A percentile compares a stretch with the other conserved stretches of the same genome.
Conservation (phyloP, 2,888 invertebrate genomes). For the Pollenia angustigena region DNA sequence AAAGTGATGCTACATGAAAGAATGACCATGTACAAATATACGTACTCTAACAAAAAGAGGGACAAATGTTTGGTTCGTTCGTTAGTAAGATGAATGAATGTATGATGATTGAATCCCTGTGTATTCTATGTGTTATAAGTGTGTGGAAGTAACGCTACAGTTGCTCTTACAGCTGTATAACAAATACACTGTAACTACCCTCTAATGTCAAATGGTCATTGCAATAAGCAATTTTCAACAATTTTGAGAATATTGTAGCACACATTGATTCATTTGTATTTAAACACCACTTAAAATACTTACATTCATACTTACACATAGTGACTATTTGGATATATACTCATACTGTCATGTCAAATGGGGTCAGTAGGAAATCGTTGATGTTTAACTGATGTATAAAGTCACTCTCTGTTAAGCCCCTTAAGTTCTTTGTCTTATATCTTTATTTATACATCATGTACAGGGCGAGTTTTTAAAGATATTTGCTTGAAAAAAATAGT, state of each 20-base stretch:
- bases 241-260: conserved; percentile 65
- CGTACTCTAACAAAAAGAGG: conserved; percentile 12
- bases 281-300: conserved; percentile 50
- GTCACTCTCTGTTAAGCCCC: too few species aligned
- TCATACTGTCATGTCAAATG: neutral
- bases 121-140: conserved; percentile 1
- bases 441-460: too few species aligned
- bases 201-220: conserved; percentile 70
- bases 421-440: too few species aligned
- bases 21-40: conserved; percentile 28
- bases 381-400: neutral
- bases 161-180: conserved; percentile 44
- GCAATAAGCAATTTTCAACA: conserved; percentile 54
- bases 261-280: conserved; percentile 70
- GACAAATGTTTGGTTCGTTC: conserved; percentile 32
- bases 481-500: too few species aligned
- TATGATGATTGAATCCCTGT: conserved; percentile 25
- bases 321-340: conserved; percentile 1
- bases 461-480: too few species aligned
- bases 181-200: conserved; percentile 41
- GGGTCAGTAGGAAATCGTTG: conserved; percentile 25
- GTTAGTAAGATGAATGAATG: neutral
- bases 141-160: conserved; percentile 13
- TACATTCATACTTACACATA: neutral
- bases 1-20: conserved; percentile 40